Base-by-base conservation (phyloP, 1,140 invertebrate species). In the Monochamus saltuarius region DNA sequence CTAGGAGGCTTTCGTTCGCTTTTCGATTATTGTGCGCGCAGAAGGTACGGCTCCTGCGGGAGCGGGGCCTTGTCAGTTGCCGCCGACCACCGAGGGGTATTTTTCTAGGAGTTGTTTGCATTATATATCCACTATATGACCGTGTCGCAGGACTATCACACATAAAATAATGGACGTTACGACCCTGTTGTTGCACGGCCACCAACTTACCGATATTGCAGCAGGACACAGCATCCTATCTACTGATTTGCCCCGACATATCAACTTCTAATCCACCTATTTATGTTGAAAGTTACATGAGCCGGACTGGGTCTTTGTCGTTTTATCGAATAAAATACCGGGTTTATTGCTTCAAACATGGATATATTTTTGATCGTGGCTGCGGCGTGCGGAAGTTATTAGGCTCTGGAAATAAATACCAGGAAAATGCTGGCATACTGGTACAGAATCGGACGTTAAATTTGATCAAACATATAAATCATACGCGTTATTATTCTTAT, bases 221-320 rank as follows among this genome's bases (percentile, higher is more conserved):
- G 37, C 40, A 40, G n/a, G 29, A 53, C 35, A 37, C 22, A 29
- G 29, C 54, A 47, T 45, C 39, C 40, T 56, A 56, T 56, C 54
- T 56, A 56, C 29, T 56, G 54, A 56, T 43, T 56, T 43, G 35
- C 39, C 38, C 54, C 54, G n/a, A 42, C 54, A 40, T 56, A 56
- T 56, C 54, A 56, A 56, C 40, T 56, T 56, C 54, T 56, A 56
- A 43, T 56, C 54, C 54, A 35, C 54, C 54, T 56, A 56, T 56
- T 56, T 56, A 56, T 56, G 54, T 56, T 56, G 54, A 56, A 56
- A 56, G 54, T 56, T 56, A 56, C 54, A 56, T 56, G 54, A 56
- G 54, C 38, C 43, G 7, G 54, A 19, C 40, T 11, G 34, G 19
- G 54, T 56, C 40, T 56, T 56, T 56, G 54, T 56, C 45, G 54